A percentile compares a stretch with the other conserved stretches of the same genome.
phyloP scores from a whole-genome alignment of 2,888 invertebrate genomes.

The Caenorhabditis sp. region DNA sequence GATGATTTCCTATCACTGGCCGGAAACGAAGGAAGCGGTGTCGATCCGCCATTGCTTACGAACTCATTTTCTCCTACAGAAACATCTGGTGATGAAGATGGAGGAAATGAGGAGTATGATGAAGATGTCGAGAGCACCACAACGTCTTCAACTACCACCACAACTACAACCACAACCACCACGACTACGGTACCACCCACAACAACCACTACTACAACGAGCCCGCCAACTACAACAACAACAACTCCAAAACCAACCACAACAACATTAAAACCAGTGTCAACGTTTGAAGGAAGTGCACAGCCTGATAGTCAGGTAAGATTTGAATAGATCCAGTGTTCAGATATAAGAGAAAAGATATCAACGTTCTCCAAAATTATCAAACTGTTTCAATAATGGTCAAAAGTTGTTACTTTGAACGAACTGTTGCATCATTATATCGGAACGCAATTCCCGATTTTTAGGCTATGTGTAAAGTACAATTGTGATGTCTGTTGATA shows the following conservation, averaged over 20 bases:
- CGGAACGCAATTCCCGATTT: too few species aligned
- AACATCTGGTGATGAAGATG: not conserved
- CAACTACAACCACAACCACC: constrained; percentile 14
- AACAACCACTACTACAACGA: constrained; percentile 14
- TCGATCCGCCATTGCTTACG: not conserved
- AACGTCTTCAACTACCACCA: constrained; percentile 13
- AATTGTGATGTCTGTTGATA: too few species aligned
- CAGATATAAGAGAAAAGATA: too few species aligned
- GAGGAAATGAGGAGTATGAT: not conserved
- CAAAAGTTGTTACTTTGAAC: too few species aligned
- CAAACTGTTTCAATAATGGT: too few species aligned
- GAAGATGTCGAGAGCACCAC: constrained; percentile 8
- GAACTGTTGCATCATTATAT: too few species aligned
- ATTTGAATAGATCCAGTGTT: not conserved
- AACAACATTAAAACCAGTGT: not conserved
- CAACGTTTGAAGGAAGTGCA: constrained; percentile 20
- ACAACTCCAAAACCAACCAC: not conserved
- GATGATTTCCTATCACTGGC: not conserved
- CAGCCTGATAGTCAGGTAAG: not conserved
- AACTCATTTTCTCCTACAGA: not conserved
- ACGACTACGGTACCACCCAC: constrained; percentile 10
- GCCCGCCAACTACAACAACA: constrained; percentile 5
- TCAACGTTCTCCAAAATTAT: too few species aligned
- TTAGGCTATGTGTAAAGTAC: too few species aligned
- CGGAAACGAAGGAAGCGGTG: constrained; percentile 32